A percentile compares a stretch with the other conserved stretches of the same genome.
phyloP scores from a whole-genome alignment of 2,113 vertebrate species.

The Micronycteris hirsuta region DNA sequence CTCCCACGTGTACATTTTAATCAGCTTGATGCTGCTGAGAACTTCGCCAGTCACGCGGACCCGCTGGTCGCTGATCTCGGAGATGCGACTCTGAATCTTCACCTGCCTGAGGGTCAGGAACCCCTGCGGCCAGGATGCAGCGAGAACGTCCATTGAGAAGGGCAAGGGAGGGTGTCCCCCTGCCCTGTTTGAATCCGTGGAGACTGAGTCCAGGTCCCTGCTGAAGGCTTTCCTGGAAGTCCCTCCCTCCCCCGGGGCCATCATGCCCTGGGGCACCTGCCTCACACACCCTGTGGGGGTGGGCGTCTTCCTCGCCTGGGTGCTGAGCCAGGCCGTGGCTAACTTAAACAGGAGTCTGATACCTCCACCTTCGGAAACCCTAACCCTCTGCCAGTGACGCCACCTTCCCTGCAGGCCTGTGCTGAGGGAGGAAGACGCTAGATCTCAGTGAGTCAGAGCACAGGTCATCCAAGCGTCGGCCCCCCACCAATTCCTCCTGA shows the following conservation, averaged over 20 bases:
- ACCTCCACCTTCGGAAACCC: not conserved
- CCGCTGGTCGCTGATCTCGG: conserved; percentile 75
- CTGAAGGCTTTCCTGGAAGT: not conserved
- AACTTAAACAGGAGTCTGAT: not conserved
- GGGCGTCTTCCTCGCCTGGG: not conserved
- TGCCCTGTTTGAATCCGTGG: not conserved
- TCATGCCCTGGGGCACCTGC: not conserved
- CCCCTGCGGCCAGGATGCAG: not conserved
- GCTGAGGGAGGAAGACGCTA: not conserved
- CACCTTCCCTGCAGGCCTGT: not conserved
- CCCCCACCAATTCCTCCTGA: not conserved
- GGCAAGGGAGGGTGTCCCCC: not conserved
- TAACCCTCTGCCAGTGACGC: not conserved
- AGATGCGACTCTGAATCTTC: not conserved
- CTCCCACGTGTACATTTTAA: conserved; percentile 90
- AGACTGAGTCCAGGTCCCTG: not conserved
- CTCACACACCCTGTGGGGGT: not conserved
- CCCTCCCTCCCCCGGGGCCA: too few species aligned
- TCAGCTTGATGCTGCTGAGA: conserved; percentile 84
- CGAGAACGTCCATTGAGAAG: not conserved
- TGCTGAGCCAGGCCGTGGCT: not conserved
- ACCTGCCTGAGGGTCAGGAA: not conserved
- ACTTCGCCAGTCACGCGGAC: conserved; percentile 83
- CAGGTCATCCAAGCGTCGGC: not conserved
- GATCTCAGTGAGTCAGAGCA: not conserved